These are phyloP conservation scores for Cheilosia variabilis DNA, from an alignment of 2,888 invertebrate genomes.

Conservation along the genomic window DNA sequence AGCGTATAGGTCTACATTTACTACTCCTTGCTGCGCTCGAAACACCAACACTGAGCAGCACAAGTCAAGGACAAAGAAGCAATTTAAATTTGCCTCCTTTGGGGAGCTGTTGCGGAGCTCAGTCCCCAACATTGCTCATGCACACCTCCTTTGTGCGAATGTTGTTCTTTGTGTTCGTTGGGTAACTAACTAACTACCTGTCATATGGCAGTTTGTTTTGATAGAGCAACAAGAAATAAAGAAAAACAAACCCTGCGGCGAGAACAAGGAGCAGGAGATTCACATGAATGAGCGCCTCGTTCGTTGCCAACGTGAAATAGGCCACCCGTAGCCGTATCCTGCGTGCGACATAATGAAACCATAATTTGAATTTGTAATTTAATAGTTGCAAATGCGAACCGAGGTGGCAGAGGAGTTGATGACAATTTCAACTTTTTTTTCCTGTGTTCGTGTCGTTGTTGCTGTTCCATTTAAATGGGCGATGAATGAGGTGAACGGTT, in stretches of 20 bases:
- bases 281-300: conserved; percentile 16
- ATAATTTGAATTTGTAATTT: conserved; percentile 75
- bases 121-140: not conserved
- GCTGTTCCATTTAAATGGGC: conserved; percentile 33
- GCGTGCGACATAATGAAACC: conserved; percentile 60
- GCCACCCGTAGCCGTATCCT: conserved; percentile 46
- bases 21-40: conserved; percentile 16
- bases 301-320: conserved; percentile 49
- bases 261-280: not conserved
- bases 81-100: conserved; percentile 69
- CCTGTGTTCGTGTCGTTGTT: not conserved
- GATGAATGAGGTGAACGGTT: conserved; percentile 33
- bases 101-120: conserved; percentile 45
- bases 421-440: conserved; percentile 27
- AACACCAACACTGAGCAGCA: conserved; percentile 49
- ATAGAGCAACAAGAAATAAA: conserved; percentile 51
- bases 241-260: conserved; percentile 58
- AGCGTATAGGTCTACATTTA: conserved; percentile 1
- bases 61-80: conserved; percentile 75
- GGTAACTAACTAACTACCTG: conserved; percentile 71
- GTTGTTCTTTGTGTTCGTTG: conserved; percentile 43
- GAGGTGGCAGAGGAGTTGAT: conserved; percentile 22
- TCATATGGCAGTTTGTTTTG: conserved; percentile 70
- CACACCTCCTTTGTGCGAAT: conserved; percentile 38
- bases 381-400: conserved; percentile 69